Percentiles rank a stretch among this genome's conserved stretches.
phyloP scores from a whole-genome alignment of 2,888 invertebrate genomes.

The Penaeus monodon region DNA sequence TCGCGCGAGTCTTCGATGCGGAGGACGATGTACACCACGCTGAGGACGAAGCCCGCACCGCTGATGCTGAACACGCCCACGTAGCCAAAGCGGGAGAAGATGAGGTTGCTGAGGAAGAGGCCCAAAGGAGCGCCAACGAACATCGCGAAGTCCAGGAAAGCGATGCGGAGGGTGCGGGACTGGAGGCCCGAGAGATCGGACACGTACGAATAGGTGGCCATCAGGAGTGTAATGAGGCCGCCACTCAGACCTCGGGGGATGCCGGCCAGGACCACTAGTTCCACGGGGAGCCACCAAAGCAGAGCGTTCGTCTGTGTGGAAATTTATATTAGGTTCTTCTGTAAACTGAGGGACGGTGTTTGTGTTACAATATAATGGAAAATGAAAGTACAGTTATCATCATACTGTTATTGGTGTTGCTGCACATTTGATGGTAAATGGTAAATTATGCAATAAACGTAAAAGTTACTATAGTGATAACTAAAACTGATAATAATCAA shows the following conservation, averaged over 20 bases:
- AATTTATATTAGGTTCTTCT: no score
- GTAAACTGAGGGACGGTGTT: no score
- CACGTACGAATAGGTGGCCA: conserved; percentile 1
- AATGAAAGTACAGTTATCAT: no score
- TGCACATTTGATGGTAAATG: no score
- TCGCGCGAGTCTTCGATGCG: conserved; percentile 18
- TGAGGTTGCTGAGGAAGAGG: conserved; percentile 13
- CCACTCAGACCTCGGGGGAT: neutral
- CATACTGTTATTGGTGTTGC: no score
- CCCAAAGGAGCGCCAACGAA: neutral
- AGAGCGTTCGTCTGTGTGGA: neutral
- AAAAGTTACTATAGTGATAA: no score
- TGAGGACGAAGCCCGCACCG: neutral
- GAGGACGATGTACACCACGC: conserved; percentile 15
- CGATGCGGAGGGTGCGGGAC: conserved; percentile 2
- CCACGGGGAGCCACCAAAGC: neutral
- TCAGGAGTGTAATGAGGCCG: neutral
- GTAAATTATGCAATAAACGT: no score
- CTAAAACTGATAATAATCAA: no score
- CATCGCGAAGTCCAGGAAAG: neutral
- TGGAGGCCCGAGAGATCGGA: neutral
- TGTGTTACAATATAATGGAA: no score
- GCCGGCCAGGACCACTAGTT: neutral
- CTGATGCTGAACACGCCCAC: conserved; percentile 29
- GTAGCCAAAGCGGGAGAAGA: conserved; percentile 25